Conservation (phyloP, 2,888 invertebrate species). For the Drosophila fulvimacula region DNA sequence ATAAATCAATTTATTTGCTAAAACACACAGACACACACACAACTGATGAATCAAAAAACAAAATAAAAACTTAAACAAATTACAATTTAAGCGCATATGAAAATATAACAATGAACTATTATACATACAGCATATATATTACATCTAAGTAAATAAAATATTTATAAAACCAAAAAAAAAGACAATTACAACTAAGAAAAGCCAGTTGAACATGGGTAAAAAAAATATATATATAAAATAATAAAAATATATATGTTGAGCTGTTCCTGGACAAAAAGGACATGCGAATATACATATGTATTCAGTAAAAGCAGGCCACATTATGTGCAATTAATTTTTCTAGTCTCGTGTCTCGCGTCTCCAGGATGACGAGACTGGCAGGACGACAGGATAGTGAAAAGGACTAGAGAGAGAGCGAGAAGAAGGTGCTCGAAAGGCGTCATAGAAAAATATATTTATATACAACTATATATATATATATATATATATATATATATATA, state of each 20-base stretch:
- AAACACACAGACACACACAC: conserved; percentile 17
- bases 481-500: conserved; percentile 72
- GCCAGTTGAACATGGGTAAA: conserved; percentile 35
- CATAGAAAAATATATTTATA: conserved; percentile 79
- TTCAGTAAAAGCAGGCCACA: conserved; percentile 67
- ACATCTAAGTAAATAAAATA: conserved; percentile 77
- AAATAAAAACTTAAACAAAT: conserved; percentile 69
- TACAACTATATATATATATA: conserved; percentile 65
- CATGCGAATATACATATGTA: conserved; percentile 13
- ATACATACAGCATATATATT: conserved; percentile 69
- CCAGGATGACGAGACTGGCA: conserved; percentile 7
- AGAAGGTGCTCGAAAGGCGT: conserved; percentile 36
- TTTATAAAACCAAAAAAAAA: conserved; percentile 63
- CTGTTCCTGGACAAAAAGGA: conserved; percentile 15
- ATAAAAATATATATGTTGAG: conserved; percentile 6
- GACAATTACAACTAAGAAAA: conserved; percentile 33
- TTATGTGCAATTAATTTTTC: conserved; percentile 78
- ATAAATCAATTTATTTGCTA: conserved; percentile 75
- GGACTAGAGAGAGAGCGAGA: conserved; percentile 29
- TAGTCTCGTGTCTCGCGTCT: conserved; percentile 53
- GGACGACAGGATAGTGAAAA: conserved; percentile 25
- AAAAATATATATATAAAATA: conserved; percentile 2
- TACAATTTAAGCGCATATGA: conserved; percentile 72
- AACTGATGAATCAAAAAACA: conserved; percentile 69
- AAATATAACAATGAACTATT: conserved; percentile 79